These are phyloP conservation scores for Cheilosia pagana DNA, from an alignment of 2,888 invertebrate genomes.

Conservation along the genomic window DNA sequence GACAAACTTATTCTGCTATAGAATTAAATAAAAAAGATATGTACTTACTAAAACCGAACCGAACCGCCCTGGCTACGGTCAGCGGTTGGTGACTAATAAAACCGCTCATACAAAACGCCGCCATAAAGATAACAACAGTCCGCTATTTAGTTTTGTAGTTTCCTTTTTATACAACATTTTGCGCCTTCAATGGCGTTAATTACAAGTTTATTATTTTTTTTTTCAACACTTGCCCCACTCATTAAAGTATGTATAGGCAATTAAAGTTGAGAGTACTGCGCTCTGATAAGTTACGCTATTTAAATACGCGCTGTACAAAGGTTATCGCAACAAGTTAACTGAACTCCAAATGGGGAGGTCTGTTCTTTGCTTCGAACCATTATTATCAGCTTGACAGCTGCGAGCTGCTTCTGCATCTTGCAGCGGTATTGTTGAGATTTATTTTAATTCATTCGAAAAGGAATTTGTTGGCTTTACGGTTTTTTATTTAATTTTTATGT, in stretches of 20 bases:
- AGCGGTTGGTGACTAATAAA: slow-evolving; percentile 49
- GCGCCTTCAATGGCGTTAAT: slow-evolving; percentile 4
- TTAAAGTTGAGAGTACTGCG: slow-evolving; percentile 20
- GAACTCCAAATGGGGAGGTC: not conserved
- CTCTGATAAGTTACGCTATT: slow-evolving; percentile 8
- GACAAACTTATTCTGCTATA: no score
- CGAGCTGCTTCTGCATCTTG: not conserved
- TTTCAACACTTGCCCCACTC: not conserved
- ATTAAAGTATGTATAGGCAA: not conserved
- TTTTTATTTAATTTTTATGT: slow-evolving; percentile 60
- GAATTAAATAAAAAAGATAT: no score
- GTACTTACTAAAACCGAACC: no score
- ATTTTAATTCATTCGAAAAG: slow-evolving; percentile 44
- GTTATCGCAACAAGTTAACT: slow-evolving; percentile 38
- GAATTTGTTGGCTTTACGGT: slow-evolving; percentile 25
- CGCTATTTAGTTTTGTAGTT: slow-evolving; percentile 8
- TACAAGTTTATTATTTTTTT: not conserved
- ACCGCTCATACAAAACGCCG: slow-evolving; percentile 39
- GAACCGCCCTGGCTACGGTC: not conserved
- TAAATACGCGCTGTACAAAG: slow-evolving; percentile 7
- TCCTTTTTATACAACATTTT: not conserved
- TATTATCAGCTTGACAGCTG: not conserved
- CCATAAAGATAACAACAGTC: slow-evolving; percentile 30
- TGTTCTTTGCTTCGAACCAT: slow-evolving; percentile 3
- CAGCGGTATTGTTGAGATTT: slow-evolving; percentile 30